These are phyloP conservation scores for Drosophila setosimentum DNA, from an alignment of 2,888 invertebrate genomes.

Conservation along the genomic window DNA sequence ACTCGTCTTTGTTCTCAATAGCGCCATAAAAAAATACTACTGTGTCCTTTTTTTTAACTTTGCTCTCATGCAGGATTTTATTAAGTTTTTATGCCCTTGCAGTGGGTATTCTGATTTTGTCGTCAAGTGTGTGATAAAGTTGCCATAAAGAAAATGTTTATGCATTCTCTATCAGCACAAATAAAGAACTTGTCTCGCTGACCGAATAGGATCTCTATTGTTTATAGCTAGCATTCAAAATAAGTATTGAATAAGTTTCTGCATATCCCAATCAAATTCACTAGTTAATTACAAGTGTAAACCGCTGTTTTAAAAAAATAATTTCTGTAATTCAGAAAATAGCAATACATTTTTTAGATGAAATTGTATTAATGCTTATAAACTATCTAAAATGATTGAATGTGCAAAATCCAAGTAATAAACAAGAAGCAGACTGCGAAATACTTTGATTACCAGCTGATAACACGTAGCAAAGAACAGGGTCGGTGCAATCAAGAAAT, in stretches of 20 bases:
- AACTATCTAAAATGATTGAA: too few relatives aligned
- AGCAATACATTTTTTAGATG: too few relatives aligned
- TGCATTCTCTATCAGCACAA: neutral
- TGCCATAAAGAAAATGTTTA: neutral
- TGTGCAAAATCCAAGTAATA: too few relatives aligned
- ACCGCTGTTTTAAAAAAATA: neutral
- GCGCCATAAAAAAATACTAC: slow-evolving; percentile 11
- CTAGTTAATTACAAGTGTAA: neutral
- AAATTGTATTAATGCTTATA: too few relatives aligned
- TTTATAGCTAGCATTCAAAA: neutral
- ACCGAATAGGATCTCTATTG: neutral
- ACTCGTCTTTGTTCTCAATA: slow-evolving; percentile 8
- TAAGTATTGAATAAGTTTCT: neutral
- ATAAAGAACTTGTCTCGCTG: neutral
- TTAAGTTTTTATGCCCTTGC: neutral
- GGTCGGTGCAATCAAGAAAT: too few relatives aligned
- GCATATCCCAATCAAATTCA: neutral
- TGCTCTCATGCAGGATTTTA: slow-evolving; percentile 2
- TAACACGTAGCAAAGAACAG: too few relatives aligned
- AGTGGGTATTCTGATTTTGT: neutral
- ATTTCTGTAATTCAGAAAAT: neutral
- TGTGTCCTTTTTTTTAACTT: neutral
- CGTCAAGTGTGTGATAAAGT: slow-evolving; percentile 3
- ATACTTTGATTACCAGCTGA: too few relatives aligned
- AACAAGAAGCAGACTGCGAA: too few relatives aligned